Conservation (phyloP, 2,113 vertebrate genomes). For the Gnathonemus echidnorhynchus region DNA sequence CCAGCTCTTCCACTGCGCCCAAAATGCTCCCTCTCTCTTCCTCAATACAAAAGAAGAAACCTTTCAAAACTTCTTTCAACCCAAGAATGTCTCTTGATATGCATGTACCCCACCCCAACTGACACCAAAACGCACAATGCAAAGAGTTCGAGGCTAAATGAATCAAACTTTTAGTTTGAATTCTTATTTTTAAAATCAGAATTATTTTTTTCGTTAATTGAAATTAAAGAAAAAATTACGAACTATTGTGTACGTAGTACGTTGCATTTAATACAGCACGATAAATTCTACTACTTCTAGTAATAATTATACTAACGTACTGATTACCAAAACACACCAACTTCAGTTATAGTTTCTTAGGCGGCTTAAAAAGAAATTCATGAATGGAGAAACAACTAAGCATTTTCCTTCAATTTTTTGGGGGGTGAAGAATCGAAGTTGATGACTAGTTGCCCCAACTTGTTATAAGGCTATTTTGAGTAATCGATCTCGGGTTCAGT, state of each 20-base stretch:
- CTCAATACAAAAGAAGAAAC: constrained; percentile 28
- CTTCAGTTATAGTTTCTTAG: neutral
- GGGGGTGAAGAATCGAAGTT: neutral
- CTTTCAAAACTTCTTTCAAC: constrained; percentile 31
- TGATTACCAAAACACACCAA: neutral
- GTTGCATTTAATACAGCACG: neutral
- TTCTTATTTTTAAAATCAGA: neutral
- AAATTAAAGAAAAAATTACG: neutral
- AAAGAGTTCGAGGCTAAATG: neutral
- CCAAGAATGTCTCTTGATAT: constrained; percentile 37
- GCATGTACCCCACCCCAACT: constrained; percentile 24
- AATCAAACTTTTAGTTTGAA: neutral
- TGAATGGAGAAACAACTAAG: constrained; percentile 7
- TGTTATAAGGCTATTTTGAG: constrained; percentile 28
- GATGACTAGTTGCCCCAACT: neutral
- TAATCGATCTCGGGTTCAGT: constrained; percentile 54
- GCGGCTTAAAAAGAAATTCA: constrained; percentile 3
- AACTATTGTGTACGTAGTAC: constrained; percentile 6
- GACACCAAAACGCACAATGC: constrained; percentile 12
- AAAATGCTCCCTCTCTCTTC: constrained; percentile 23
- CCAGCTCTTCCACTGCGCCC: constrained; percentile 32
- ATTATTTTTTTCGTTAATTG: neutral
- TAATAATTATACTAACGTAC: neutral
- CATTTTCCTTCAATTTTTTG: neutral
- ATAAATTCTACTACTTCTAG: neutral